A percentile compares a stretch with the other conserved stretches of the same genome.
phyloP scores from a whole-genome alignment of 2,888 invertebrate genomes.

The Cephus spinipes region DNA sequence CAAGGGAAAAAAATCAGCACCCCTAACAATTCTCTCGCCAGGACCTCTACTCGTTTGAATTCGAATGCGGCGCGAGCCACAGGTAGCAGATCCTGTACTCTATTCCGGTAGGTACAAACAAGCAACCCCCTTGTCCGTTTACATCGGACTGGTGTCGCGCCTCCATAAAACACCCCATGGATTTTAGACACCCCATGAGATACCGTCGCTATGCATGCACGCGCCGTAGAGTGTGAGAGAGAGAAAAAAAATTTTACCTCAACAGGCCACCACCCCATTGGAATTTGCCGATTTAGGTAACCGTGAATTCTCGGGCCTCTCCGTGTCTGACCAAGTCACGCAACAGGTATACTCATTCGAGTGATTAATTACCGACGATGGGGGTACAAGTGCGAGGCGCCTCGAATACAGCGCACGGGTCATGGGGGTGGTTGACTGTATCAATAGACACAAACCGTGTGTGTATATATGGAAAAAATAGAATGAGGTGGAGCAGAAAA shows the following conservation, averaged over 20 bases:
- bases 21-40: not conserved
- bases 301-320: not conserved
- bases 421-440: conserved; percentile 27
- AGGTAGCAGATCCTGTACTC: conserved; percentile 47
- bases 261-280: not conserved
- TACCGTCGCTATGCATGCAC: not conserved
- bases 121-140: not conserved
- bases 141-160: not conserved
- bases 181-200: not conserved
- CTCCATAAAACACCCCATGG: not conserved
- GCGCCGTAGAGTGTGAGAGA: not conserved
- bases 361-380: conserved; percentile 49
- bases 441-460: conserved; percentile 40
- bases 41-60: conserved; percentile 39
- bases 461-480: not conserved
- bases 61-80: conserved; percentile 60
- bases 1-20: not conserved
- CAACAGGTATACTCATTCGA: conserved; percentile 28
- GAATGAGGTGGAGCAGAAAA: not conserved
- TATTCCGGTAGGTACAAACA: not conserved
- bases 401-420: not conserved
- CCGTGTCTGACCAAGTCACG: not conserved
- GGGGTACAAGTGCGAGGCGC: not conserved
- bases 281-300: not conserved
- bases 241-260: not conserved